A percentile compares a stretch with the other conserved stretches of the same genome.
These are phyloP conservation scores for Ochropacha duplaris DNA, from an alignment of 2,888 invertebrate species.

Conservation along the genomic window DNA sequence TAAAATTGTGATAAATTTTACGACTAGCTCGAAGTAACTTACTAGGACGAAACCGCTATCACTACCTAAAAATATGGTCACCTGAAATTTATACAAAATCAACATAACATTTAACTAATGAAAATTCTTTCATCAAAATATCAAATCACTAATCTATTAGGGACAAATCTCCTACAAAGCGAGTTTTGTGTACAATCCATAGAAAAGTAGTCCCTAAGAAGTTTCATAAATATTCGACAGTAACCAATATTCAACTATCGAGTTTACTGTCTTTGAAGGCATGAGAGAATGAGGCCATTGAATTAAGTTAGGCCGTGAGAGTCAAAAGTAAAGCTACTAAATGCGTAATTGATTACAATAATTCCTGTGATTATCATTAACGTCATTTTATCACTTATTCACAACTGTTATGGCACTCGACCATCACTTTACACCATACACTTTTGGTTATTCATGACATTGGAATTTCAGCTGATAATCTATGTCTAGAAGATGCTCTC, in stretches of 20 bases:
- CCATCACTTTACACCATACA: constrained; percentile 34
- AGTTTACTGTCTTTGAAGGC: constrained; percentile 55
- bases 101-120: constrained; percentile 38
- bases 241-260: constrained; percentile 42
- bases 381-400: constrained; percentile 31
- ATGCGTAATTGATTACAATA: constrained; percentile 47
- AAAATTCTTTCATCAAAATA: constrained; percentile 41
- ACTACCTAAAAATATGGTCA: constrained; percentile 70
- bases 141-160: constrained; percentile 40
- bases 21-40: constrained; percentile 80
- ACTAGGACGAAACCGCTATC: constrained; percentile 75
- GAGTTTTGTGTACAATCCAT: constrained; percentile 63
- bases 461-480: constrained; percentile 76
- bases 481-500: constrained; percentile 79
- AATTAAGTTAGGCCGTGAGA: constrained; percentile 59
- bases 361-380: constrained; percentile 34
- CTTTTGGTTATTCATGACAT: constrained; percentile 67
- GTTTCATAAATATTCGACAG: constrained; percentile 52
- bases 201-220: constrained; percentile 65
- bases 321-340: constrained; percentile 60
- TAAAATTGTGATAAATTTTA: constrained; percentile 58
- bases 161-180: constrained; percentile 47
- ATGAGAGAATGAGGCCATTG: constrained; percentile 64
- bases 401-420: constrained; percentile 51
- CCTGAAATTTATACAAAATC: constrained; percentile 72